Conservation (phyloP, 2,888 invertebrate genomes). For the Cataglyphis rosenhaueri region DNA sequence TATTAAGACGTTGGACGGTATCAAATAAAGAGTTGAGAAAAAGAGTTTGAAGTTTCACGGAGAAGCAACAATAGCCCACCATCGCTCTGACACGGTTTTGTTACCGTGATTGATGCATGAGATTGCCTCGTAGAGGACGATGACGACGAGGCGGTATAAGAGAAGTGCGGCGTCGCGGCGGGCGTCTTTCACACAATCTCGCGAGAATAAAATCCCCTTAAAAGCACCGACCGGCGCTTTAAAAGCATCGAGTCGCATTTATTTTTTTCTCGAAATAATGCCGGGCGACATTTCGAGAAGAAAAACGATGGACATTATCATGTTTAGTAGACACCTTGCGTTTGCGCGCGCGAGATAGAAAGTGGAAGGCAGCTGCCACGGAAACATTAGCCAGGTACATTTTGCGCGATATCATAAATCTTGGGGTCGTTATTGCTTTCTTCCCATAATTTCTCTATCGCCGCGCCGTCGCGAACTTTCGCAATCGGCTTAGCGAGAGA, state of each 20-base stretch:
- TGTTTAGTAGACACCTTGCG: slow-evolving; percentile 47
- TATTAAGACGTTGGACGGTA: slow-evolving; percentile 6
- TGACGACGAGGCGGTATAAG: slow-evolving; percentile 15
- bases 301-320: slow-evolving; percentile 61
- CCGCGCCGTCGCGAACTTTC: slow-evolving; percentile 41
- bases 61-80: slow-evolving; percentile 26
- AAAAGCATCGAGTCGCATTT: slow-evolving; percentile 35
- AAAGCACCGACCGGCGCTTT: slow-evolving; percentile 34
- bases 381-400: slow-evolving; percentile 53
- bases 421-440: slow-evolving; percentile 58
- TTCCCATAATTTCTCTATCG: slow-evolving; percentile 57
- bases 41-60: slow-evolving; percentile 22
- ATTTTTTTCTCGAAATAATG: slow-evolving; percentile 44
- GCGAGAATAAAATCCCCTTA: slow-evolving; percentile 36
- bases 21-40: not conserved
- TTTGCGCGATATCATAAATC: slow-evolving; percentile 60
- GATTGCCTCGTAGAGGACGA: slow-evolving; percentile 20
- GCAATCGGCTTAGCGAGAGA: slow-evolving; percentile 44
- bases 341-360: slow-evolving; percentile 30
- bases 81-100: slow-evolving; percentile 42
- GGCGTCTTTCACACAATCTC: slow-evolving; percentile 44
- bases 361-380: slow-evolving; percentile 22
- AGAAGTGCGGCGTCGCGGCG: not conserved
- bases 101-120: slow-evolving; percentile 53
- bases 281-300: slow-evolving; percentile 47